A percentile compares a stretch with the other conserved stretches of the same genome.
These are phyloP conservation scores for Nanorana parkeri DNA, from an alignment of 2,113 vertebrate species.

Conservation along the genomic window DNA sequence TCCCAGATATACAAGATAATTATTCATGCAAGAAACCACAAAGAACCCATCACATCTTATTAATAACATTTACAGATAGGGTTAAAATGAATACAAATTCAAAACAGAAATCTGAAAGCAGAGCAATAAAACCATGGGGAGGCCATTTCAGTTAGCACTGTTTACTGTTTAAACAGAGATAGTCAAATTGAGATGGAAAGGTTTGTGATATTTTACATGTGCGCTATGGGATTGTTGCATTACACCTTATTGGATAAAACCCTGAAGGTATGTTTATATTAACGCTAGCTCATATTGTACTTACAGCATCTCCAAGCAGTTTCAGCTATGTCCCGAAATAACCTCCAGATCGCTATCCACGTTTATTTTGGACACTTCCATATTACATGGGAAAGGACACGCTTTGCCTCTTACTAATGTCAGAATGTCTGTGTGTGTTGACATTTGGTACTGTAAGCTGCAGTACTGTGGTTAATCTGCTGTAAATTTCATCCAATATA, in stretches of 20 bases:
- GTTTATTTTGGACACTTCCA: background rate
- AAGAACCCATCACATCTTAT: background rate
- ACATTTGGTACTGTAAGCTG: background rate
- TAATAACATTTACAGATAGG: background rate
- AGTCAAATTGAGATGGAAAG: background rate
- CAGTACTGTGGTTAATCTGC: background rate
- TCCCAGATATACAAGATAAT: conserved; percentile 11
- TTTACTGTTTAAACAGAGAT: conserved; percentile 5
- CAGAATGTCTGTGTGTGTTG: conserved; percentile 3
- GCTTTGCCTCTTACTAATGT: background rate
- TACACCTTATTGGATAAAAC: background rate
- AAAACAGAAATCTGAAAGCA: background rate
- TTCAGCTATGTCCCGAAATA: background rate
- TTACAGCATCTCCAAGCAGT: background rate
- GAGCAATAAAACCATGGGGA: background rate
- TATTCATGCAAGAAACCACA: conserved; percentile 1
- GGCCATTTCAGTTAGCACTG: background rate
- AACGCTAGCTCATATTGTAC: background rate
- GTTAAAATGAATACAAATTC: background rate
- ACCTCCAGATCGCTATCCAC: background rate
- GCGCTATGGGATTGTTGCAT: background rate
- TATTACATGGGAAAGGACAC: background rate
- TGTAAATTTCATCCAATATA: background rate
- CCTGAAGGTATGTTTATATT: background rate
- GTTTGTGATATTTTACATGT: background rate